Evolutionary conservation across 2,797 vertebrate genomes (phyloP).

Genomic region (Aulostomus chinensis): DNA sequence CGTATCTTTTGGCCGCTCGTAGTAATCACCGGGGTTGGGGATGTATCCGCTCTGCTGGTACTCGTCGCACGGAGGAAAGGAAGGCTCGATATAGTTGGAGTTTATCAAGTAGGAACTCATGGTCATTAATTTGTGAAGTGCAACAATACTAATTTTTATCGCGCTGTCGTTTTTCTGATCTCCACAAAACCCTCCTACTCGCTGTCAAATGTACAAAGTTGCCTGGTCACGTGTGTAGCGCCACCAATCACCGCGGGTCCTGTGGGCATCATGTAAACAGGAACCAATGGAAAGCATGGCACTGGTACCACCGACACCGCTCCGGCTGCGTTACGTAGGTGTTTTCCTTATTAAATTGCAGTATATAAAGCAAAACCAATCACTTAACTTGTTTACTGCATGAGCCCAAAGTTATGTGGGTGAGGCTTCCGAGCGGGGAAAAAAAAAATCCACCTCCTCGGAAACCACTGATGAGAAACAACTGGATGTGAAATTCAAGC

Average conservation of each 20-base stretch:
- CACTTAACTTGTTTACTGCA: conserved; percentile 67
- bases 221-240: conserved; percentile 88
- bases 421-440: conserved; percentile 47
- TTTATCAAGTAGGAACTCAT: conserved; percentile 99
- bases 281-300: conserved; percentile 86
- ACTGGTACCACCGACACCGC: conserved; percentile 74
- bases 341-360: conserved; percentile 79
- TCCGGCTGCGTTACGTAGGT: conserved; percentile 72
- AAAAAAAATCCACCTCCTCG: conserved; percentile 17
- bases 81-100: conserved; percentile 99
- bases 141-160: conserved; percentile 95
- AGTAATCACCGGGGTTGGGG: conserved; percentile 85
- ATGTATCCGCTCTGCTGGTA: conserved; percentile 92
- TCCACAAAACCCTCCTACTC: conserved; percentile 91
- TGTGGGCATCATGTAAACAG: conserved; percentile 97
- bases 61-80: conserved; percentile 98
- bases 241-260: conserved; percentile 85
- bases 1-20: conserved; percentile 87
- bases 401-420: conserved; percentile 61
- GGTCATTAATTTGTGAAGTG: conserved; percentile 99
- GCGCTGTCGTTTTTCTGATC: conserved; percentile 99
- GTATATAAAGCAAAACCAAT: conserved; percentile 75
- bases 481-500: no score
- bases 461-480: conserved; percentile 13
- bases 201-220: conserved; percentile 94